Evolutionary conservation across 2,797 vertebrate genomes (phyloP).

Genomic region (Percopsis omiscomaycus): DNA sequence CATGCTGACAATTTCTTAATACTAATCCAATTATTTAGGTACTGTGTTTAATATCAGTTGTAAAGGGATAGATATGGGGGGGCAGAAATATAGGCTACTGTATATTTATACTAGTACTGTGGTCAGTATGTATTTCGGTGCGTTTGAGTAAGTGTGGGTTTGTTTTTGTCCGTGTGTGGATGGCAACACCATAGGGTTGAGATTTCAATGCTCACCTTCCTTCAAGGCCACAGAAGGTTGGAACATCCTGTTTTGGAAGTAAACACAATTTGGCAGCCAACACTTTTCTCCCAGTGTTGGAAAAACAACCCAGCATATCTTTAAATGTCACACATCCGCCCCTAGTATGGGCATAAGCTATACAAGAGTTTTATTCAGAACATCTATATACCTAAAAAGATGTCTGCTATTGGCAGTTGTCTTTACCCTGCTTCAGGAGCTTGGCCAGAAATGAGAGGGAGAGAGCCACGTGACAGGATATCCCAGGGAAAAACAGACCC

Average conservation of each 20-base stretch:
- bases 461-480: constrained; percentile 54
- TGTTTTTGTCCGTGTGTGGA: constrained; percentile 31
- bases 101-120: neutral
- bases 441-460: constrained; percentile 61
- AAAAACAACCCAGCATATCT: constrained; percentile 53
- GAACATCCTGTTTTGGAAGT: constrained; percentile 73
- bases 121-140: constrained; percentile 31
- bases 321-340: constrained; percentile 5
- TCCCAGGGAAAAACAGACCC: constrained; percentile 54
- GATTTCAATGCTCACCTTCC: constrained; percentile 51
- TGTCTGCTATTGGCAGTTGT: constrained; percentile 35
- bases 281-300: constrained; percentile 41
- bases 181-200: constrained; percentile 38
- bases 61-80: neutral
- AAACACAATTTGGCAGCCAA: constrained; percentile 58
- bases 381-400: neutral
- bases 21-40: no score
- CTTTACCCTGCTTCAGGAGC: constrained; percentile 29
- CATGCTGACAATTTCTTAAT: no score
- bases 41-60: no score
- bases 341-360: neutral
- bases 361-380: neutral
- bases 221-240: constrained; percentile 55
- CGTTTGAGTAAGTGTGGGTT: constrained; percentile 25
- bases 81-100: constrained; percentile 6